Percentiles rank a stretch among this genome's conserved stretches.
Conservation (phyloP, 2,113 vertebrate genomes). For the Aix galericulata region DNA sequence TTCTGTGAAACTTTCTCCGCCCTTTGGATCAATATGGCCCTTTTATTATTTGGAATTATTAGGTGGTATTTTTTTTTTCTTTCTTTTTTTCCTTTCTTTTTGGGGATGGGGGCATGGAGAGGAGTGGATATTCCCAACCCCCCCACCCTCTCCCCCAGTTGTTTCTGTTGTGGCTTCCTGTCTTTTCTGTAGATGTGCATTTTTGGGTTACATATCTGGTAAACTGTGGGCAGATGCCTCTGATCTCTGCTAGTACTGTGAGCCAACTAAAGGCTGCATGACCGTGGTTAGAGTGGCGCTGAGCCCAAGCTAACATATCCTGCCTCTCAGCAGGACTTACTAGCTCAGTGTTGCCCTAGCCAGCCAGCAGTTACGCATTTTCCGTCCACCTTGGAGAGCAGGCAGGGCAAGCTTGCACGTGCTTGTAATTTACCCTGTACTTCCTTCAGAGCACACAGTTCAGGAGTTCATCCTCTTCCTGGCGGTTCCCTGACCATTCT, state of each 20-base stretch:
- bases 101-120: not conserved
- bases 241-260: not conserved
- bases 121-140: not conserved
- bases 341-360: not conserved
- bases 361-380: not conserved
- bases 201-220: not conserved
- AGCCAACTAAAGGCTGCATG: not conserved
- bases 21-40: not conserved
- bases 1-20: not conserved
- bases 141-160: too few relatives aligned
- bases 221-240: not conserved
- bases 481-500: not conserved
- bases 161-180: not conserved
- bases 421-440: not conserved
- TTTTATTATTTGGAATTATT: not conserved
- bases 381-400: not conserved
- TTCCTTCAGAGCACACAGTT: not conserved
- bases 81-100: rapidly evolving
- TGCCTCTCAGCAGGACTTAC: slow-evolving; percentile 35
- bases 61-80: not conserved
- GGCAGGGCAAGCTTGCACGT: not conserved
- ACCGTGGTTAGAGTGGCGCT: not conserved
- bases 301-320: not conserved
- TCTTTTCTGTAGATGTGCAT: not conserved
- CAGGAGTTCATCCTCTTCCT: not conserved